Evolutionary conservation across 2,113 vertebrate genomes (phyloP).

Genomic region (Myocastor coypus): DNA sequence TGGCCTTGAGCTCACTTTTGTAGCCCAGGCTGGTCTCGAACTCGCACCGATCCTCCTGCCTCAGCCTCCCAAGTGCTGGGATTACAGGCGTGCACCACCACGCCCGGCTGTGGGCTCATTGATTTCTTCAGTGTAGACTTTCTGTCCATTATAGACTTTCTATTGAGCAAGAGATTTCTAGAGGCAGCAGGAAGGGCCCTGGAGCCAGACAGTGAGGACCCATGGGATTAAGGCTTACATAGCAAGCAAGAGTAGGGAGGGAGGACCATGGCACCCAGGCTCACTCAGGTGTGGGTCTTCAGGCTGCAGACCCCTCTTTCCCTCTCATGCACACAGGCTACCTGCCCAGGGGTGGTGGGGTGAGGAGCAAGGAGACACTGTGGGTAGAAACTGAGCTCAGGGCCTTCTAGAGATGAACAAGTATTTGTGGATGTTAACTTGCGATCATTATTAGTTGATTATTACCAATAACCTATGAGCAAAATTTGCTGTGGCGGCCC

Average conservation of each 20-base stretch:
- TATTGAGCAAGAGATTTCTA: conserved; percentile 22
- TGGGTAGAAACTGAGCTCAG: not conserved
- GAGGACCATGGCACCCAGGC: not conserved
- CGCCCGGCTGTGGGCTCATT: no score
- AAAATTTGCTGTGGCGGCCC: conserved; percentile 27
- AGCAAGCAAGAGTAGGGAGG: not conserved
- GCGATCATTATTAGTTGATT: conserved; percentile 60
- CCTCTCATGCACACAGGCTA: not conserved
- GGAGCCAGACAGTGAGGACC: not conserved
- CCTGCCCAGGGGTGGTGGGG: not conserved
- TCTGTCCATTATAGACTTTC: not conserved
- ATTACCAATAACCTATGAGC: conserved; percentile 58
- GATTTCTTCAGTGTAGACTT: not conserved
- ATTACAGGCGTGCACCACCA: no score
- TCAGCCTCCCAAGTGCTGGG: no score
- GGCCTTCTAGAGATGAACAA: not conserved
- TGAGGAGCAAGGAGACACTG: not conserved
- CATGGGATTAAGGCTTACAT: not conserved
- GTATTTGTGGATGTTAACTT: conserved; percentile 20
- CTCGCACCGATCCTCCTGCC: no score
- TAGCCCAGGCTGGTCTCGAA: no score
- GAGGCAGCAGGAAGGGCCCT: not conserved
- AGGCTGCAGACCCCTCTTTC: not conserved
- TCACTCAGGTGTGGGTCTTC: not conserved
- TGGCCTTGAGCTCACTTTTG: no score